Percentiles rank a stretch among this genome's conserved stretches.
Evolutionary conservation across 1,140 invertebrate species (phyloP).

Genomic region (Arion vulgaris): DNA sequence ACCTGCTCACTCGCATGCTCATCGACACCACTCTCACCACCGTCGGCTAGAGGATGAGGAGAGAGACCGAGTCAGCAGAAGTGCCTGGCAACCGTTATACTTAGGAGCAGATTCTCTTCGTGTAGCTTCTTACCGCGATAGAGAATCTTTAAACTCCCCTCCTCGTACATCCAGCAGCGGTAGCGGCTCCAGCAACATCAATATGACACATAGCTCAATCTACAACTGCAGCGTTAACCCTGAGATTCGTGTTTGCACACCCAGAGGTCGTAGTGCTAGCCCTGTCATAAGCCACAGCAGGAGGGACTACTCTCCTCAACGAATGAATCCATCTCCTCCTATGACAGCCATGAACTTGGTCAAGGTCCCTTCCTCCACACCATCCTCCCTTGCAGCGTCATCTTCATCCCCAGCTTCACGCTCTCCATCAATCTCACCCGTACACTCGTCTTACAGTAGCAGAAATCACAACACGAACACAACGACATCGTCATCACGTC

Average conservation of each 20-base stretch:
- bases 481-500: constrained; percentile 23
- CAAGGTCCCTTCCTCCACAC: constrained; percentile 20
- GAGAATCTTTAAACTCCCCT: constrained; percentile 14
- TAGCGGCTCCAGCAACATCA: constrained; percentile 13
- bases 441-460: constrained; percentile 23
- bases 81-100: constrained; percentile 18
- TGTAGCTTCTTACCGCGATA: constrained; percentile 10
- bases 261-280: constrained; percentile 30
- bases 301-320: constrained; percentile 23
- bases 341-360: constrained; percentile 37
- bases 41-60: background rate
- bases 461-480: constrained; percentile 20
- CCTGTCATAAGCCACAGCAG: constrained; percentile 27
- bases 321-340: constrained; percentile 24
- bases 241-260: constrained; percentile 26
- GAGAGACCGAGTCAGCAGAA: background rate
- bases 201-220: background rate
- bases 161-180: constrained; percentile 23
- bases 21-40: constrained; percentile 28
- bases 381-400: background rate
- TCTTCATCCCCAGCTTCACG: background rate
- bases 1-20: constrained; percentile 16
- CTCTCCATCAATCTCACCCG: background rate
- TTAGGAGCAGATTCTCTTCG: background rate
- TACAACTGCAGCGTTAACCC: constrained; percentile 26